Evolutionary conservation across 2,888 invertebrate species (phyloP), one percentile per base, ranked within the genome.

Genomic region (Acanthosepion lycidas): DNA sequence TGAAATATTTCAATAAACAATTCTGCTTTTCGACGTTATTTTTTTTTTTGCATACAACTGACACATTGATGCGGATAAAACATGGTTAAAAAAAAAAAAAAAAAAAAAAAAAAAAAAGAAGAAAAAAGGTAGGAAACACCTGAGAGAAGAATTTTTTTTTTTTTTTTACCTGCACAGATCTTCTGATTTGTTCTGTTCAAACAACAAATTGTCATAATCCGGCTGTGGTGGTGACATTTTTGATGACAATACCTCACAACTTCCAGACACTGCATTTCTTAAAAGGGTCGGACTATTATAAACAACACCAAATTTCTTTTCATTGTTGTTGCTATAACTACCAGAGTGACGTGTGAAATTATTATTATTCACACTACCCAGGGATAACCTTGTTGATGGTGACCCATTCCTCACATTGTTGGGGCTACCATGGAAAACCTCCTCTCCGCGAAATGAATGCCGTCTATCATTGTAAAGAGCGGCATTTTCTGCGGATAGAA

Each of bases 171-270:
- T 78, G 78, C 78, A 78, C 15, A 78, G n/a, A 15, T 78, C 78
- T 78, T n/a, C 78, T 2, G 78, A 78, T 33, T 33, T 78, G 23
- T 78, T 78, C 12, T 78, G 78, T 78, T 78, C 78, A 33, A 78
- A 78, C 23, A 78, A 78, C n/a, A 78, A 78, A 78, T 78, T 78
- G 78, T 78, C 78, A n/a, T 78, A 78, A 78, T 78, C 78, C 78
- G 33, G 78, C n/a, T 78, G 78, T 78, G 64, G 26, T 64, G n/a
- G 78, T 33, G n/a, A n/a, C 78, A n/a, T 78, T n/a, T 78, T 78
- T 15, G 78, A 15, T 78, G 78, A 78, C 78, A 78, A n/a, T n/a
- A 78, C 78, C 33, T 78, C 78, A n/a, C 78, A 78, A 78, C 78
- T 78, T 33, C 78, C 78, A 78, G 78, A 78, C 12, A 78, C 78